Base-by-base conservation (phyloP, 2,888 invertebrate genomes). In the Brachypterus glaber region DNA sequence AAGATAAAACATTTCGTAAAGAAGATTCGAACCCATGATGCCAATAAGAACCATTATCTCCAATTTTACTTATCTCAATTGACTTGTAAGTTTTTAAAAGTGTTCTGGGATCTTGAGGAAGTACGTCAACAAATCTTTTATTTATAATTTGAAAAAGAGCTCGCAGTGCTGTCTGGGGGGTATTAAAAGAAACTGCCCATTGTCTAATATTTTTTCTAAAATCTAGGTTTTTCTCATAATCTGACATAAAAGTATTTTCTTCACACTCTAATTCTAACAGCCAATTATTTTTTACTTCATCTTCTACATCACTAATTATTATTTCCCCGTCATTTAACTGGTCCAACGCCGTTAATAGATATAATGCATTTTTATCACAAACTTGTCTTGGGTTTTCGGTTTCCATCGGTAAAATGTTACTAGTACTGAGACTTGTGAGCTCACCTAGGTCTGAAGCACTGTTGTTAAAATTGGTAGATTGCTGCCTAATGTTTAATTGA, bases 61-160 rank as follows among this genome's bases (percentile, higher is more conserved):
- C 38, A 34, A 40, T 34, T 37, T 45, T 36, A 11, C 21, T 30
- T 16, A 41, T 35, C 8, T 18, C 18, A 14, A 41, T 25, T 5
- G 33, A 31, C 26, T 27, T 27, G 9, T 18, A 31, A 13, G 44
- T 46, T 32, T 40, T 17, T 30, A 39, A 35, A 15, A 48, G 30
- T 29, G 44, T 48, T 37, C 48, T 40, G 24, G 48, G 46, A 37
- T 47, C 46, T 42, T 39, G 25, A 12, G 43, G 46, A 35, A 48
- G 35, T 17, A 36, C 13, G 17, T 43, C 34, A 14, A 43, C 36
- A 21, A 29, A 29, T 25, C 32, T 18, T 9, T 25, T 30, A 26
- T 38, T 34, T n/a, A 31, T 17, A 18, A 13, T 42, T 31, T 25
- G 29, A 14, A 33, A 21, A 3, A 39, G 17, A 3, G 3, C 35